Evolutionary conservation across 37 sponge, comb jelly and placozoan genomes (phyloP).

Genomic region (Aphrocallistes beatrix): DNA sequence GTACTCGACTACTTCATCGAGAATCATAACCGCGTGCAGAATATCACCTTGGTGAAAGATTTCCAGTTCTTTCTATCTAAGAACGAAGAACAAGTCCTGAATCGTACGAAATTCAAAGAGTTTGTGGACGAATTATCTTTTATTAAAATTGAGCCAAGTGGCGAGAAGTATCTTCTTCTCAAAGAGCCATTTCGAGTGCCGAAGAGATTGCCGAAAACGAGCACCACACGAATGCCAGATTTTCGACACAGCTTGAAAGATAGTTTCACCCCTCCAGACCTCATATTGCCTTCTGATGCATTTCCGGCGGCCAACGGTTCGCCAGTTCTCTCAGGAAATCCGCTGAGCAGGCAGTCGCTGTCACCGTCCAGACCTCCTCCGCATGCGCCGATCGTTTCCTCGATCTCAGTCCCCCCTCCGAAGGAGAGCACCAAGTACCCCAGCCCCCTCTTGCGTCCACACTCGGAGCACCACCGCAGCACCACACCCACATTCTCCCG

Average conservation of each 20-base stretch:
- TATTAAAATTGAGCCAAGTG: not conserved
- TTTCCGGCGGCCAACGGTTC: not conserved
- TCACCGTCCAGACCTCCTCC: not conserved
- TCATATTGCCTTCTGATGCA: too few species aligned
- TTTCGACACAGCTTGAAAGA: not conserved
- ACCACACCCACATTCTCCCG: not conserved
- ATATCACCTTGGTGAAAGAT: conserved; percentile 11
- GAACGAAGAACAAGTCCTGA: not conserved
- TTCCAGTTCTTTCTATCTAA: not conserved
- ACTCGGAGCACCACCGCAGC: not conserved
- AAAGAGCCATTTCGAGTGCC: not conserved
- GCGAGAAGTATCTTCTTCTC: not conserved
- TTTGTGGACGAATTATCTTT: not conserved
- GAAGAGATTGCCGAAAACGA: not conserved
- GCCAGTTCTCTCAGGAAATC: not conserved
- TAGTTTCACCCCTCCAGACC: not conserved
- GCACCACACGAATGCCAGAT: not conserved
- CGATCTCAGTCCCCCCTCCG: not conserved
- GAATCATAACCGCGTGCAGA: not conserved
- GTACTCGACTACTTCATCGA: not conserved
- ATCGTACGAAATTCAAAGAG: not conserved
- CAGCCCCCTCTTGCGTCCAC: not conserved
- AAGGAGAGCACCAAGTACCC: not conserved
- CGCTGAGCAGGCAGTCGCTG: not conserved
- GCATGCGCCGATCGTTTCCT: not conserved